A percentile compares a stretch with the other conserved stretches of the same genome.
These are phyloP conservation scores for Alsophila aescularia DNA, from an alignment of 2,888 invertebrate species.

Conservation along the genomic window DNA sequence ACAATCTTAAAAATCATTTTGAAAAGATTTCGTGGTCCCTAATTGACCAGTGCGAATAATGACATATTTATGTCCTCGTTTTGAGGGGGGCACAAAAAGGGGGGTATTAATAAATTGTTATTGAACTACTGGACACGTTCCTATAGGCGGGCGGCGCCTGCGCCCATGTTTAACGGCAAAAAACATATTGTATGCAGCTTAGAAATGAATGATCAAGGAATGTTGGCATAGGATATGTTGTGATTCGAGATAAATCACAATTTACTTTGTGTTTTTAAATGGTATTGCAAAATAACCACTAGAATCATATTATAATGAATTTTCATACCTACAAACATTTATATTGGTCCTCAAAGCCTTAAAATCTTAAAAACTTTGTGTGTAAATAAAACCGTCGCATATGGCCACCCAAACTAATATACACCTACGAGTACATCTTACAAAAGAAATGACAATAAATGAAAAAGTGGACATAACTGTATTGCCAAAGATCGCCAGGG, in stretches of 20 bases:
- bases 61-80: conserved; percentile 71
- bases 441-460: too few species aligned
- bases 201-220: conserved; percentile 54
- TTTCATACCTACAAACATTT: too few species aligned
- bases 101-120: conserved; percentile 72
- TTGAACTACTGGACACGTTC: conserved; percentile 64
- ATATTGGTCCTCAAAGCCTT: too few species aligned
- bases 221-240: conserved; percentile 51
- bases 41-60: conserved; percentile 79
- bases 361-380: too few species aligned
- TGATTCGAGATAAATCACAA: conserved; percentile 37
- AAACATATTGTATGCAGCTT: conserved; percentile 61
- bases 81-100: conserved; percentile 49
- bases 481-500: too few species aligned
- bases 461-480: too few species aligned
- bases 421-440: too few species aligned
- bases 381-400: too few species aligned
- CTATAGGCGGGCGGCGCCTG: conserved; percentile 74
- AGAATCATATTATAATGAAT: too few species aligned
- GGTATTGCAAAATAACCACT: neutral
- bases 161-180: conserved; percentile 63
- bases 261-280: neutral
- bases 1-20: conserved; percentile 32
- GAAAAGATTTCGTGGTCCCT: conserved; percentile 39
- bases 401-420: too few species aligned